Evolutionary conservation across 1,140 invertebrate genomes (phyloP).

Genomic region (Fopius arisanus): DNA sequence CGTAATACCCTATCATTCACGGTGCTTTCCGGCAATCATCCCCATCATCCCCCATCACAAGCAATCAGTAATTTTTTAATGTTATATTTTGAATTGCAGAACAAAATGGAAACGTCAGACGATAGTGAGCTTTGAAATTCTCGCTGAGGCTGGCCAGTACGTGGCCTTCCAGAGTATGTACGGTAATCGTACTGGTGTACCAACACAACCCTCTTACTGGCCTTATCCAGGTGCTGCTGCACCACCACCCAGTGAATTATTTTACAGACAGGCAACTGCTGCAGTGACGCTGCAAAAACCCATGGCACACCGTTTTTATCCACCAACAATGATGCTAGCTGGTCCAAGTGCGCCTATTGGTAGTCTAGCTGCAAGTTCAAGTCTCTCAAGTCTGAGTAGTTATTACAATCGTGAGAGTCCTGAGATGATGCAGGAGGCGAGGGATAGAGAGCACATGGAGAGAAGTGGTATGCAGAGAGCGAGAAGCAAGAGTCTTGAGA

Average conservation of each 20-base stretch:
- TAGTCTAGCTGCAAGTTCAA: slow-evolving; percentile 69
- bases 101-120: slow-evolving; percentile 99
- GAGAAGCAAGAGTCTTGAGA: slow-evolving; percentile 64
- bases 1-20: slow-evolving; percentile 27
- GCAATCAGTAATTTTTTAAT: slow-evolving; percentile 16
- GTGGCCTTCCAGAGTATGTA: slow-evolving; percentile 95
- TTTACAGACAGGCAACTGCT: slow-evolving; percentile 78
- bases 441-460: slow-evolving; percentile 58
- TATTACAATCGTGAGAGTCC: slow-evolving; percentile 71
- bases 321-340: slow-evolving; percentile 70
- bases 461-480: slow-evolving; percentile 47
- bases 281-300: slow-evolving; percentile 87
- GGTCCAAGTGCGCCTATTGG: slow-evolving; percentile 70
- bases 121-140: slow-evolving; percentile 92
- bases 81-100: slow-evolving; percentile 68
- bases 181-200: slow-evolving; percentile 64
- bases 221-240: slow-evolving; percentile 69
- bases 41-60: no score
- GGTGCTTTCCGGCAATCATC: slow-evolving; percentile 33
- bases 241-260: slow-evolving; percentile 76
- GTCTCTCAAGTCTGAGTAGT: slow-evolving; percentile 69
- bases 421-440: slow-evolving; percentile 46
- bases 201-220: slow-evolving; percentile 68
- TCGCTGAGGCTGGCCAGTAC: slow-evolving; percentile 96
- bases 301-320: slow-evolving; percentile 81